phyloP scores from a whole-genome alignment of 92 coral and sea anemone genomes.

The Actinernus sp. region DNA sequence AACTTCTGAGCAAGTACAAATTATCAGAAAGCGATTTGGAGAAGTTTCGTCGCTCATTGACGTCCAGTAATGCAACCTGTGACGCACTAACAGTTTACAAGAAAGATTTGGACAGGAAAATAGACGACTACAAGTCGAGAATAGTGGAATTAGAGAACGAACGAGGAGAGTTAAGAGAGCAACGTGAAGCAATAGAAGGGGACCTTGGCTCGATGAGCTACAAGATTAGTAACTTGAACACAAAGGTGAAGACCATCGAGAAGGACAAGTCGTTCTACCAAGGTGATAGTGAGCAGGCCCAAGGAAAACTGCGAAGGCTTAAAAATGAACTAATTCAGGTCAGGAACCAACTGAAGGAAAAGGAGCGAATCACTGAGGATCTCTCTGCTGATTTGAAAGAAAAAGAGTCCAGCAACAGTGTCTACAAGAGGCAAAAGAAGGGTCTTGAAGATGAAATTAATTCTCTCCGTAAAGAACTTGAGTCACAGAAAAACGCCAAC shows the following conservation, averaged over 20 bases:
- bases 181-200: constrained; percentile 69
- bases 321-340: constrained; percentile 79
- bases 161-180: constrained; percentile 62
- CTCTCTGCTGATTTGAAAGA: constrained; percentile 63
- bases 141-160: constrained; percentile 53
- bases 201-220: constrained; percentile 65
- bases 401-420: constrained; percentile 47
- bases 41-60: constrained; percentile 51
- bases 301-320: constrained; percentile 62
- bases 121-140: constrained; percentile 45
- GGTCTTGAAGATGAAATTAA: constrained; percentile 56
- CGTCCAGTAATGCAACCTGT: constrained; percentile 54
- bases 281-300: constrained; percentile 61
- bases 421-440: constrained; percentile 57
- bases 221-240: constrained; percentile 73
- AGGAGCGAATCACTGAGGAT: constrained; percentile 67
- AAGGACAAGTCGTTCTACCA: constrained; percentile 72
- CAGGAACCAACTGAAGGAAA: constrained; percentile 79
- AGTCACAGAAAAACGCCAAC: constrained; percentile 66
- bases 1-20: constrained; percentile 41
- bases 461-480: constrained; percentile 67
- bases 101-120: constrained; percentile 50
- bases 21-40: constrained; percentile 63
- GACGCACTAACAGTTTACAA: constrained; percentile 61
- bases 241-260: constrained; percentile 55